phyloP scores from a whole-genome alignment of 2,888 invertebrate genomes.

The Sphecodes monilicornis region DNA sequence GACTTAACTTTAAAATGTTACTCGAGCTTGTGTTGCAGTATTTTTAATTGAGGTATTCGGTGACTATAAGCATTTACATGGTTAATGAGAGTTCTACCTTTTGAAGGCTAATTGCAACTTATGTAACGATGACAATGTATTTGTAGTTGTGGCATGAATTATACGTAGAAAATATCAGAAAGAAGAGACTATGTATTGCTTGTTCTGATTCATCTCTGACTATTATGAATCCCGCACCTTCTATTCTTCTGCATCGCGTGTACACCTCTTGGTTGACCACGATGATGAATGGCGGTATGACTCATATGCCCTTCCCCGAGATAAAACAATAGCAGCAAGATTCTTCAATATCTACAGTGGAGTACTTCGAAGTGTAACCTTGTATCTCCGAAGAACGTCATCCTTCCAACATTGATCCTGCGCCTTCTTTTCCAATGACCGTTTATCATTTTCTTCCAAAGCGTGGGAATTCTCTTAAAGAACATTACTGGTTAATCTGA shows the following conservation, averaged over 20 bases:
- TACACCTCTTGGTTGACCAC: slow-evolving; percentile 27
- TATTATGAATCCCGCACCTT: slow-evolving; percentile 43
- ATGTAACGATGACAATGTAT: neutral
- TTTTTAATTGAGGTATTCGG: neutral
- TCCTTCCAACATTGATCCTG: neutral
- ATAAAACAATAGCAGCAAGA: slow-evolving; percentile 26
- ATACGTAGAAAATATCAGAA: slow-evolving; percentile 32
- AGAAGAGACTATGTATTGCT: slow-evolving; percentile 41
- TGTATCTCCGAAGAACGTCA: neutral
- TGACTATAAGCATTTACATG: neutral
- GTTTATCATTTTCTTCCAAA: neutral
- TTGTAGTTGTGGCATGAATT: slow-evolving; percentile 25
- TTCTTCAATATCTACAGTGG: neutral
- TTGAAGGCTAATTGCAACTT: neutral
- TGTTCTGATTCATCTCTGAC: slow-evolving; percentile 54
- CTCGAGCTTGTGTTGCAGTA: neutral
- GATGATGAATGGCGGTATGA: slow-evolving; percentile 53
- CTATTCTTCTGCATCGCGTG: slow-evolving; percentile 22
- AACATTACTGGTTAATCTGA: too few relatives aligned
- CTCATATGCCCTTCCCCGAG: slow-evolving; percentile 42
- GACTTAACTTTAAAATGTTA: too few relatives aligned
- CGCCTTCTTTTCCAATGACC: neutral
- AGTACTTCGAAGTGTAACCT: neutral
- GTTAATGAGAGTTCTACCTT: neutral
- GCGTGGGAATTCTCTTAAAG: too few relatives aligned